Evolutionary conservation across 1,140 invertebrate species (phyloP).

Genomic region (Argopecten irradians): DNA sequence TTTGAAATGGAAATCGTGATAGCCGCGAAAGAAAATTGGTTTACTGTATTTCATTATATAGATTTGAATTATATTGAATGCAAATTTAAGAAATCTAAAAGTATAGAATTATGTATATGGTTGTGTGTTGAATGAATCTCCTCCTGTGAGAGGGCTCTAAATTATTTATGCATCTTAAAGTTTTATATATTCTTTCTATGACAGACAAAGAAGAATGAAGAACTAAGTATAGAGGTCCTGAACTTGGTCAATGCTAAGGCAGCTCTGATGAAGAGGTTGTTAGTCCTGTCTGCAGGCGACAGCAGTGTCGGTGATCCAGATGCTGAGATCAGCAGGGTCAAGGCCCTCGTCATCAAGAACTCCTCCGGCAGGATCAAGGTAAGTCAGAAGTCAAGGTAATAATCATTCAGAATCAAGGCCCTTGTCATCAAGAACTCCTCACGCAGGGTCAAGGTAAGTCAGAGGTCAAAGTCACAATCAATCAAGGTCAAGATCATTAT

Average conservation of each 20-base stretch:
- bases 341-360: conserved; percentile 69
- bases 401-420: too few relatives aligned
- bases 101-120: not conserved
- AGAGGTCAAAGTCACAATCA: not conserved
- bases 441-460: not conserved
- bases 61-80: too few relatives aligned
- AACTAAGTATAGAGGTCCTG: conserved; percentile 73
- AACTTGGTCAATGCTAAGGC: conserved; percentile 75
- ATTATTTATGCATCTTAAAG: not conserved
- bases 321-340: conserved; percentile 70
- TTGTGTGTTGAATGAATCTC: too few relatives aligned
- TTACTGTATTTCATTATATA: too few relatives aligned
- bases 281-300: conserved; percentile 62
- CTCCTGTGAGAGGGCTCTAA: not conserved
- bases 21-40: too few relatives aligned
- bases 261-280: conserved; percentile 67
- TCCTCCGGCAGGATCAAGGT: conserved; percentile 66
- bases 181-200: conserved; percentile 29
- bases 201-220: conserved; percentile 71
- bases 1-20: too few relatives aligned
- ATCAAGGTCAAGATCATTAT: conserved; percentile 59
- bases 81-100: too few relatives aligned
- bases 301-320: conserved; percentile 63
- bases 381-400: too few relatives aligned
- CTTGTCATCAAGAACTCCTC: not conserved